Evolutionary conservation across 2,113 vertebrate genomes (phyloP), one percentile per base, ranked within the genome.

Genomic region (Pandion haliaetus): DNA sequence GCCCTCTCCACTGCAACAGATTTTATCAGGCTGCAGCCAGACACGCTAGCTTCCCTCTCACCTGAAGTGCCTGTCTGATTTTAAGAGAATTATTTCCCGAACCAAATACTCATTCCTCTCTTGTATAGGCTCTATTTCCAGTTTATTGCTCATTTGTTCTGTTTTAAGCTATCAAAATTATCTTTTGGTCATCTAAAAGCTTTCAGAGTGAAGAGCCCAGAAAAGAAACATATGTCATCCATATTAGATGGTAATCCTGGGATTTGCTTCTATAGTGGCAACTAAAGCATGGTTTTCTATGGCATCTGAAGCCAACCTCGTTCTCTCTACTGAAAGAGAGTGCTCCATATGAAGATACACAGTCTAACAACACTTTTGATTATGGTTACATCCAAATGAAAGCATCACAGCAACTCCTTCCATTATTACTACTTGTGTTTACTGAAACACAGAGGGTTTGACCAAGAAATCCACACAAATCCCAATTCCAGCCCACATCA

Each of bases 1-100:
- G 93, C 29, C 49, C 45, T 93, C 79, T 81, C 36, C 12, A 52
- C 44, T 58, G 32, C 26, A 81, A 87, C 45, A 87, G 93, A 97
- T 95, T 89, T 89, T 89, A 93, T 95, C 95, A 86, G 82, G 47
- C 65, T 90, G 59, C 67, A 95, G 40, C 49, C 92, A 97, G 82
- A 90, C 29, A 6, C 1, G 0, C 49, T 20, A 40, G 44, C 55
- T 88, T 84, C 32, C 29, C 40, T 90, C 61, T 82, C 65, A 95
- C 87, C 93, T 96, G 72, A 88, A 86, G 57, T 25, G 58, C 66
- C 66, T 83, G 57, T 74, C 69, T 72, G 77, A 57, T 93, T 96
- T 88, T 74, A 91, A 86, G 70, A 89, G 77, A 95, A 79, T 92
- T 92, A 95, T 90, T 96, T 91, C 65, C 50, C 54, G 91, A 89